Percentiles rank a stretch among this genome's conserved stretches.
These are phyloP conservation scores for Drosophila glabriapex DNA, from an alignment of 2,888 invertebrate species.

Conservation along the genomic window DNA sequence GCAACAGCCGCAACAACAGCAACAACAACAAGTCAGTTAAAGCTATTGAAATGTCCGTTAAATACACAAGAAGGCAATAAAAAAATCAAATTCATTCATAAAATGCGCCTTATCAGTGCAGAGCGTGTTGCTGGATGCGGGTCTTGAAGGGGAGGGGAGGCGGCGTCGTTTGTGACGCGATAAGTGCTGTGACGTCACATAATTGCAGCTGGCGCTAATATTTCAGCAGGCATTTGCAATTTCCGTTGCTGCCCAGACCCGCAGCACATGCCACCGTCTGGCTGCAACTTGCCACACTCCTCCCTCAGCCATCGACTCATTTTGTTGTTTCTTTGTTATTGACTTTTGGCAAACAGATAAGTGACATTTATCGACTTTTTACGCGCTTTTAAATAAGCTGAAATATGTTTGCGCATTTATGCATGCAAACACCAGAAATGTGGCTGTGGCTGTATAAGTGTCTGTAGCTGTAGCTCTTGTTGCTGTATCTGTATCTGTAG, in stretches of 20 bases:
- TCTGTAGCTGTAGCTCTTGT: slow-evolving; percentile 45
- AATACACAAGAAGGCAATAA: slow-evolving; percentile 62
- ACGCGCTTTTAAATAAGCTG: slow-evolving; percentile 80
- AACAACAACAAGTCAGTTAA: slow-evolving; percentile 33
- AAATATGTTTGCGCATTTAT: slow-evolving; percentile 75
- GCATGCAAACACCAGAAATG: slow-evolving; percentile 46
- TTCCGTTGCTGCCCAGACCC: slow-evolving; percentile 47
- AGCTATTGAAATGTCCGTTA: slow-evolving; percentile 60
- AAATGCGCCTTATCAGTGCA: slow-evolving; percentile 67
- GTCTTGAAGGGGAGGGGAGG: slow-evolving; percentile 16
- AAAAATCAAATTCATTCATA: slow-evolving; percentile 75
- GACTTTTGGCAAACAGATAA: slow-evolving; percentile 76
- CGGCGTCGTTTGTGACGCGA: slow-evolving; percentile 40
- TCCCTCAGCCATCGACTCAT: background rate
- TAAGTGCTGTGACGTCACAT: slow-evolving; percentile 70
- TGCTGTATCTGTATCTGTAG: slow-evolving; percentile 33
- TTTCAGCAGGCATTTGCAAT: slow-evolving; percentile 36
- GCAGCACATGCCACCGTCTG: slow-evolving; percentile 26
- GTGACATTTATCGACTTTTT: slow-evolving; percentile 82
- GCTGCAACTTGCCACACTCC: background rate
- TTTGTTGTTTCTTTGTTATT: slow-evolving; percentile 29
- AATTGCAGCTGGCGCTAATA: slow-evolving; percentile 76
- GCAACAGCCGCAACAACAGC: slow-evolving; percentile 1
- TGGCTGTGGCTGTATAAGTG: slow-evolving; percentile 41
- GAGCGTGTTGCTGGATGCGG: slow-evolving; percentile 34